These are phyloP conservation scores for Chelonus formosanus DNA, from an alignment of 2,888 invertebrate genomes.

Conservation along the genomic window DNA sequence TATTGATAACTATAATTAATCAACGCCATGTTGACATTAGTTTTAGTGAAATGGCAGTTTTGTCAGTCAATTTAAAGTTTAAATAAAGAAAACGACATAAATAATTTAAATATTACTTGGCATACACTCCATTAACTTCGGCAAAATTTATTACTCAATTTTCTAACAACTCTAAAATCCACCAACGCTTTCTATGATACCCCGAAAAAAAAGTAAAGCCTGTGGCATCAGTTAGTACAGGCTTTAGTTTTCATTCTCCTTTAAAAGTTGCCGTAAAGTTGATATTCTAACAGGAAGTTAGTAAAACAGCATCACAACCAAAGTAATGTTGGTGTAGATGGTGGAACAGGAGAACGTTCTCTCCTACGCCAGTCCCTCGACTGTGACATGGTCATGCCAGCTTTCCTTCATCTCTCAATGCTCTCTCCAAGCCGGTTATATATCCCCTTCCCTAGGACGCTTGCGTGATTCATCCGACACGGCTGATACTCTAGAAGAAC, in stretches of 20 bases:
- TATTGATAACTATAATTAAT: too few relatives aligned
- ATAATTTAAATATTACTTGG: background rate
- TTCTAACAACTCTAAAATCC: constrained; percentile 5
- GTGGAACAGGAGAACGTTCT: background rate
- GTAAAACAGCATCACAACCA: constrained; percentile 25
- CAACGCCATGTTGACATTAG: background rate
- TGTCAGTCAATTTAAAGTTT: background rate
- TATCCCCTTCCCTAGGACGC: constrained; percentile 32
- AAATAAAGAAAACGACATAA: background rate
- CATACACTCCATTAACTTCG: too few relatives aligned
- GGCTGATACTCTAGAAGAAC: constrained; percentile 11
- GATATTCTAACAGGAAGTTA: constrained; percentile 30
- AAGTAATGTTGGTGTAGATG: background rate
- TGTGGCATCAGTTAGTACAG: background rate
- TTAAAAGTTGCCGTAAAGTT: constrained; percentile 30
- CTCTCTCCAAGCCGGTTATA: background rate
- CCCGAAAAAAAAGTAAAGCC: background rate
- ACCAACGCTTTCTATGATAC: background rate
- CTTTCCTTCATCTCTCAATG: constrained; percentile 19
- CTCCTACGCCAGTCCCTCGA: constrained; percentile 4
- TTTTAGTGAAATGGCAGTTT: too few relatives aligned
- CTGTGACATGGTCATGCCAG: constrained; percentile 18
- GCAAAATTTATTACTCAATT: background rate
- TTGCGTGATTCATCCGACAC: constrained; percentile 40
- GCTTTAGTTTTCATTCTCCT: constrained; percentile 20